Conservation (phyloP, 2,113 vertebrate genomes). For the Phrynosoma platyrhinos region DNA sequence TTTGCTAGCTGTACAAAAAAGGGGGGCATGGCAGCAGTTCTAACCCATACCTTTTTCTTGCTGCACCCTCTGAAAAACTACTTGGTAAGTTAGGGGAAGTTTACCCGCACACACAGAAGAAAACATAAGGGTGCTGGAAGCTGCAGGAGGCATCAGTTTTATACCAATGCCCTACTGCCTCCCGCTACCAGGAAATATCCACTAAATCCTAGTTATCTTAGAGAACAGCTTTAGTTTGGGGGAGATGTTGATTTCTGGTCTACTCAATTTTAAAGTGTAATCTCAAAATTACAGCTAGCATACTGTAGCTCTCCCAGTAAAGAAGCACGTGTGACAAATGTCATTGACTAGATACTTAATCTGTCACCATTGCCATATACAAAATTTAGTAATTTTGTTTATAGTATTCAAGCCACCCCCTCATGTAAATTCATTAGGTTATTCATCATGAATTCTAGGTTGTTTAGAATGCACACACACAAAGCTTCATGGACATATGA, state of each 20-base stretch:
- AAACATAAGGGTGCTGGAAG: too few species aligned
- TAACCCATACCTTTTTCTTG: background rate
- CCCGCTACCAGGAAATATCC: background rate
- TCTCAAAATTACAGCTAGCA: background rate
- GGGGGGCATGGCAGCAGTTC: background rate
- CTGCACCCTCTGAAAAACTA: background rate
- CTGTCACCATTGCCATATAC: too few species aligned
- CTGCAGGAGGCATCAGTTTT: background rate
- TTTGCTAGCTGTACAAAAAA: background rate
- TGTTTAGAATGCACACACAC: background rate
- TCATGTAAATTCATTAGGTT: background rate
- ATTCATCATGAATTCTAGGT: background rate
- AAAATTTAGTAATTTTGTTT: too few species aligned
- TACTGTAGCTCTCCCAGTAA: background rate
- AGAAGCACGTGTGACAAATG: background rate
- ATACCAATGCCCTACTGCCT: background rate
- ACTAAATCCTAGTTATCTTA: background rate
- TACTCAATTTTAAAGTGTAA: background rate
- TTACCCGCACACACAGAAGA: too few species aligned
- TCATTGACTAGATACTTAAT: background rate
- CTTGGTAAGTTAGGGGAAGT: background rate
- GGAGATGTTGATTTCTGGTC: too few species aligned
- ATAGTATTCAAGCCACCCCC: background rate
- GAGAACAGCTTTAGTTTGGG: background rate
- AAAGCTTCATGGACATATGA: background rate